Evolutionary conservation across 2,888 invertebrate species (phyloP).

Genomic region (Falcaria lacertinaria): DNA sequence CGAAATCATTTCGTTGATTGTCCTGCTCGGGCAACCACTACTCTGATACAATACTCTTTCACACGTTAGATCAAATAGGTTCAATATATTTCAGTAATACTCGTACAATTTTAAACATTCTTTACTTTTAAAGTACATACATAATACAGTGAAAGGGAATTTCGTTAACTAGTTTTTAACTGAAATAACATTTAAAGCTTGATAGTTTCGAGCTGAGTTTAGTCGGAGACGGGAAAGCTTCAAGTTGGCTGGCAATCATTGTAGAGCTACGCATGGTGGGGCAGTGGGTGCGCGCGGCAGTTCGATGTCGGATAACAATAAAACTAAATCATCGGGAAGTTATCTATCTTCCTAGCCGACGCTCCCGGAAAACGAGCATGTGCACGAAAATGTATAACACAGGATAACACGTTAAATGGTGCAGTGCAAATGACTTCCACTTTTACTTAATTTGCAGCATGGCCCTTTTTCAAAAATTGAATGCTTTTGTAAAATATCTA

Average conservation of each 20-base stretch:
- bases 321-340: conserved; percentile 79
- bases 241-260: conserved; percentile 15
- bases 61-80: too few relatives aligned
- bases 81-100: too few relatives aligned
- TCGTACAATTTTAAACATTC: too few relatives aligned
- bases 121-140: too few relatives aligned
- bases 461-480: conserved; percentile 10
- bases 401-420: conserved; percentile 65
- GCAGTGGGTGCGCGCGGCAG: conserved; percentile 38
- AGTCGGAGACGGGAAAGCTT: not conserved
- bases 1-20: conserved; percentile 28
- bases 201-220: conserved; percentile 5
- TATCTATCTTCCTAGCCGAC: conserved; percentile 67
- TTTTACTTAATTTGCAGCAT: conserved; percentile 37
- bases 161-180: not conserved
- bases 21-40: conserved; percentile 17
- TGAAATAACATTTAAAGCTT: not conserved
- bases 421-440: conserved; percentile 49
- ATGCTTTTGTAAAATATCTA: too few relatives aligned
- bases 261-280: conserved; percentile 27
- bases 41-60: conserved; percentile 14
- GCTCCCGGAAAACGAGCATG: conserved; percentile 57
- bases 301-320: conserved; percentile 73
- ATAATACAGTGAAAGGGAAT: too few relatives aligned
- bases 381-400: conserved; percentile 60